A percentile compares a stretch with the other conserved stretches of the same genome.
Conservation (phyloP, 2,797 vertebrate genomes). For the Kryptopterus vitreolus region DNA sequence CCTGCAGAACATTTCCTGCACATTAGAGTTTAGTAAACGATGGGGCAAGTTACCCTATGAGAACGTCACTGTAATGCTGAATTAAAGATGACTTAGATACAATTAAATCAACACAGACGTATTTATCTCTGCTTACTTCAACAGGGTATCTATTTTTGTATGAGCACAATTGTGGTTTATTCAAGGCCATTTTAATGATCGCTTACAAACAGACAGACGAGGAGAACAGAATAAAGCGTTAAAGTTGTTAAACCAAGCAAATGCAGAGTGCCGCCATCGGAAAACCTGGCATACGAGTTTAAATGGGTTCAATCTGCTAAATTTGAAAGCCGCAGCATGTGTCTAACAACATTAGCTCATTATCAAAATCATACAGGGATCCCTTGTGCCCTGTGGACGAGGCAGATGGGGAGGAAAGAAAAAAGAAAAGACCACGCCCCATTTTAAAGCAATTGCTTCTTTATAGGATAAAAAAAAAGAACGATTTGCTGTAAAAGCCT, state of each 20-base stretch:
- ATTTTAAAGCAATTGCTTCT: neutral
- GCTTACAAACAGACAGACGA: neutral
- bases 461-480: neutral
- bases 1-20: too few species aligned
- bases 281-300: too few species aligned
- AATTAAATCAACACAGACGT: neutral
- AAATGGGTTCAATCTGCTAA: too few species aligned
- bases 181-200: neutral
- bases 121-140: neutral
- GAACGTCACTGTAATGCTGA: neutral
- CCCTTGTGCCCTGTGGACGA: neutral
- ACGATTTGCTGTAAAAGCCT: neutral
- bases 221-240: slow-evolving; percentile 1
- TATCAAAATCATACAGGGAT: neutral
- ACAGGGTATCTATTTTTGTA: neutral
- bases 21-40: neutral
- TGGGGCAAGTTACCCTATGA: neutral
- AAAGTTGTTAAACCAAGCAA: neutral
- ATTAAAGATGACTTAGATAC: neutral
- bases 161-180: too few species aligned
- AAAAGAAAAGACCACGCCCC: too few species aligned
- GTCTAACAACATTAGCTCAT: neutral
- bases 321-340: neutral
- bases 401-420: neutral
- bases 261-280: too few species aligned